Base-by-base conservation (phyloP, 2,888 invertebrate genomes). In the Aleiodes leptofemur region DNA sequence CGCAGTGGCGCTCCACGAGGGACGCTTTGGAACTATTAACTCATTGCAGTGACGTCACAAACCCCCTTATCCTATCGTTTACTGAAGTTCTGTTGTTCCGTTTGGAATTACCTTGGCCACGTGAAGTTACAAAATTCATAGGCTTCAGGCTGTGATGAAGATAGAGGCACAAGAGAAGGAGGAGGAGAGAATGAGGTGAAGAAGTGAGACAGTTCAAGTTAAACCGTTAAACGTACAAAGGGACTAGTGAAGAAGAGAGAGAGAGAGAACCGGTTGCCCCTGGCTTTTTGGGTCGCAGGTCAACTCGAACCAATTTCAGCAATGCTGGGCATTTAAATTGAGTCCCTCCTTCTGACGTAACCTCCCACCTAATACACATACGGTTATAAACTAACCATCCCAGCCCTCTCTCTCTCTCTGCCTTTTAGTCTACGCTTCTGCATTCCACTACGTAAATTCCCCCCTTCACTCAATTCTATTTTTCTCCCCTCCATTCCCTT, bases 291-390 rank as follows among this genome's bases (percentile, higher is more conserved):
- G 83, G 84, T 83, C 83, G 79, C 76, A 78, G 86, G 84, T 86
- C 85, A 83, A 82, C 81, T 80, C 82, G 80, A 81, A 87, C 84
- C 83, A 85, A 87, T 86, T 86, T 84, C 84, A 86, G 79, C 86
- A 82, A 86, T 85, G 85, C 81, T 81, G 82, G 78, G 82, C 84
- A 86, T 87, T 86, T 84, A 84, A 87, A 86, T 84, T 83, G 86
- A 84, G 82, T 81, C 81, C 72, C 80, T 64, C 64, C 64, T 43
- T 68, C 51, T 83, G 83, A 83, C 82, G 83, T 83, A 80, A 81
- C 77, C 78, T 78, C 66, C 72, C 72, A 69, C 76, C 79, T 76
- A 76, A 71, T 43, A 66, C 61, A 61, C 64, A 64, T 64, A 64
- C 48, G 64, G 64, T 43, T 64, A 64, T 64, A 64, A 64, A 64